Base-by-base conservation (phyloP, 2,888 invertebrate genomes). In the Rhaphigaster nebulosa region DNA sequence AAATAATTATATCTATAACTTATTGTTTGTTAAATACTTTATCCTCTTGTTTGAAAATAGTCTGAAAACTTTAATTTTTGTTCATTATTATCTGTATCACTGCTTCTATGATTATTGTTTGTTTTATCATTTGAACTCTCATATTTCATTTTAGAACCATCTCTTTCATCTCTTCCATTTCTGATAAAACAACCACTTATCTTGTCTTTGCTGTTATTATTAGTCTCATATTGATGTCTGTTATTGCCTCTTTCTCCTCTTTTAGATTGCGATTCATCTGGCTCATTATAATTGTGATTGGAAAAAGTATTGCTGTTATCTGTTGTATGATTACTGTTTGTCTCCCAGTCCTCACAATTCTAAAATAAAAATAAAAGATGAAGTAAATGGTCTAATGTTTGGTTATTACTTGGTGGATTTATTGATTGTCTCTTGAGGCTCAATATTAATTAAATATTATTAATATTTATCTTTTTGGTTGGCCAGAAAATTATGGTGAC, bases 341-440 rank as follows among this genome's bases (percentile, higher is more conserved):
- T 60, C 88, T 92, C 92, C 93, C 93, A 93, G 89, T 93, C 93
- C 87, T 93, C 93, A 90, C 93, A 93, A 41, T 92, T 92, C 93
- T 93, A 89, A 56, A 92, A 87, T 50, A 45, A 52, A 88, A 45
- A 84, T 0, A 80, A 41, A n/a, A 80, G n/a, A n/a, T n/a, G n/a
- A n/a, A n/a, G n/a, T n/a, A n/a, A n/a, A n/a, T n/a, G n/a, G n/a
- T n/a, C n/a, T n/a, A n/a, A n/a, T n/a, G n/a, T 0, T 18, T 38
- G 5, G 23, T 26, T 10, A 38, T 34, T 45, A 26, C 1, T 80
- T 80, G 80, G 26, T 13, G 15, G 13, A 6, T 23, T 56, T 13
- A 56, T 56, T 20, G 54, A n/a, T n/a, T n/a, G n/a, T 4, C 23
- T 56, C 13, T 10, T 26, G n/a, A n/a, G 8, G 26, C 4, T 45